Evolutionary conservation across 2,797 vertebrate genomes (phyloP), one percentile per base, ranked within the genome.

Genomic region (Fistularia commersonii): DNA sequence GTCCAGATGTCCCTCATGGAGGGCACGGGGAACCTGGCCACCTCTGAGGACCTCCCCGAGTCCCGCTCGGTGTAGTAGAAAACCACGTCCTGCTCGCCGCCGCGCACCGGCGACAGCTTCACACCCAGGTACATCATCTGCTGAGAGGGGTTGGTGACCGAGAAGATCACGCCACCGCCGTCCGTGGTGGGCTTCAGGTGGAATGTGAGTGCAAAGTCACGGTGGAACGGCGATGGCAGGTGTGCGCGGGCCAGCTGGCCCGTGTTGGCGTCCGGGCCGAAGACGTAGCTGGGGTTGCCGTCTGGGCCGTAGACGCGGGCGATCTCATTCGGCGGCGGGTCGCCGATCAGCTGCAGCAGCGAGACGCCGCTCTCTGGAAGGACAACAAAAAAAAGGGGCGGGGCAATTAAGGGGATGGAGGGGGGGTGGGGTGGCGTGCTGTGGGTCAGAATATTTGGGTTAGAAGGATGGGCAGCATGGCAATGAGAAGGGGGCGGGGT

Each of bases 1-100:
- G 88, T 93, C 97, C 97, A 99, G 62, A 67, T 82, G 60, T 93
- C 82, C 32, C 72, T 68, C 61, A 96, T 59, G 3, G 92, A 87
- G 7, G 91, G 87, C 36, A 97, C 91, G 0, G 9, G 82, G 83
- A 99, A 99, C 51, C 83, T 85, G 69, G 95, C 94, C 0, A 91
- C 94, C 0, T 77, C 82, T 0, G 79, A 89, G 0, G 94, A 95
- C 14, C 12, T 48, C 13, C 69, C 32, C 0, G 89, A 88, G 12
- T 88, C 92, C 0, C 91, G 92, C 64, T 96, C 93, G 0, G 94
- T 95, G 87, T 96, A 96, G 67, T 92, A 95, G 53, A 99, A 84
- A 45, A 93, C 83, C 54, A 98, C 76, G 0, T 91, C 59, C 80
- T 94, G 96, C 13, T 84, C 81, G 40, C 77, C 79, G 0, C 40